Base-by-base conservation (phyloP, 1,140 invertebrate genomes). In the Zaprionus vittiger region DNA sequence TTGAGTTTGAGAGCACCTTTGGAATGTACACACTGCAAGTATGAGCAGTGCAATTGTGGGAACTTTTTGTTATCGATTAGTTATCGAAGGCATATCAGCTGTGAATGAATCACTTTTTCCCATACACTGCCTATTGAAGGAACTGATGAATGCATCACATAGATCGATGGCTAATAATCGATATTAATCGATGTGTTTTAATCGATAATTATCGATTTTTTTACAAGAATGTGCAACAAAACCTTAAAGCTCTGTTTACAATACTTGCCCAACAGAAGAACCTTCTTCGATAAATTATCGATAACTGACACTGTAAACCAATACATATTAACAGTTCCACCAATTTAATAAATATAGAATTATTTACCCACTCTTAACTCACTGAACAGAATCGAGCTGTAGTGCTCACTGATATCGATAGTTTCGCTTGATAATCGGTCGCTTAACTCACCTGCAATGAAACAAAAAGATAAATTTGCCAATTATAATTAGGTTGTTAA, bases 361-460 rank as follows among this genome's bases (percentile, higher is more conserved):
- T 52, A 47, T 20, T 56, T 65, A 57, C 37, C 24, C n/a, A 31
- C 47, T 5, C 0, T 3, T 14, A 17, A 7, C 2, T 11, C 17
- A 17, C n/a, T 5, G 17, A 0, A 5, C 41, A 1, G 37, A 4
- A 1, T 9, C 54, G 22, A 55, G 24, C 54, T 26, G 38, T 41
- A 11, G 9, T 3, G 3, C 31, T 34, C 9, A 11, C 28, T n/a
- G 28, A 7, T 59, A 34, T 38, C 56, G 28, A 34, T 37, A 59
- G 7, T 17, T 47, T 41, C 4, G 15, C 31, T 34, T 3, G 31
- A 34, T 34, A 12, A 22, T 17, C 11, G 6, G 7, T 41, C 41
- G 41, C 1, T 17, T 20, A 72, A 84, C 84, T 89, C 81, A 89
- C 84, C 84, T 89, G 85, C 20, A 89, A 87, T 67, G 55, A 76